Evolutionary conservation across 2,113 vertebrate genomes (phyloP), one percentile per base, ranked within the genome.

Genomic region (Struthio camelus): DNA sequence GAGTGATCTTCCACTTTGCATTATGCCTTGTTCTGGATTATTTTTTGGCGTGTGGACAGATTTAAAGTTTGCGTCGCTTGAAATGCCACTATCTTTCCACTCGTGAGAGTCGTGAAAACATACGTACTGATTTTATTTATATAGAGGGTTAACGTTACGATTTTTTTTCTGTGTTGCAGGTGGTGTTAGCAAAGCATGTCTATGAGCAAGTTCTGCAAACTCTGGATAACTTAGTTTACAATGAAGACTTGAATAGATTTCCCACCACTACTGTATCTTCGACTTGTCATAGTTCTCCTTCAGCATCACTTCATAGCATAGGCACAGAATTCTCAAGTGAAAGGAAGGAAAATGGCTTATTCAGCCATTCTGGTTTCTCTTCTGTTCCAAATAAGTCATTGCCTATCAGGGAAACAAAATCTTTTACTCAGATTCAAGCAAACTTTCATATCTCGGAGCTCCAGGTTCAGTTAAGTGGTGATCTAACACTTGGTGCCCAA

Each of bases 201-300:
- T 99, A 99, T 85, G 99, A 99, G 85, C 99, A 99, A 95, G 99
- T 99, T 62, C 98, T 99, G 27, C 99, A 99, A 80, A 99, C 99
- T 0, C 96, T 99, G 93, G 99, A 99, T 97, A 99, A 99, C 92
- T 98, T 99, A 36, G 98, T 98, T 71, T 98, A 99, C 87, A 99
- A 92, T 42, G 99, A 99, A 97, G 99, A 99, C 64, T 97, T 98
- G 92, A 98, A 97, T 80, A 98, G 87, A 96, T 98, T 83, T 92
- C 97, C 96, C 85, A 89, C 23, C 97, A 93, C 92, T 86, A 89
- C 96, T 40, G 14, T 93, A 2, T 87, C 98, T 25, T 98, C 99
- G 19, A 89, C 98, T 3, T 98, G 98, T 69, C 98, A 98, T 4
- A 97, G 94, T 18, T 99, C 99, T 54, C 99, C 99, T 17, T 98